Base-by-base conservation (phyloP, 1,140 invertebrate genomes). In the Parapsyche elsis region DNA sequence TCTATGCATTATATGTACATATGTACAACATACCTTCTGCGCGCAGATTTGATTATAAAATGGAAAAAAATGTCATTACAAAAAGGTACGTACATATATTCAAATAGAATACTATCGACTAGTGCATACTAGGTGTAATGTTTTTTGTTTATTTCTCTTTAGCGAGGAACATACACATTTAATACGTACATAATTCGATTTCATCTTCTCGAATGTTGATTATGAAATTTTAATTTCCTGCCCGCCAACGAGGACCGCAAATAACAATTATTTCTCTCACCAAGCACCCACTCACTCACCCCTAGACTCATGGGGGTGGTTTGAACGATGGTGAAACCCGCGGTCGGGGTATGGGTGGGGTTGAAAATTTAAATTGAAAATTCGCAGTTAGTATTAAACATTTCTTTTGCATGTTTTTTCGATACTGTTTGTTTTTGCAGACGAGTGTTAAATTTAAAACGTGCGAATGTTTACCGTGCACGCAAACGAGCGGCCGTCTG, bases 141-240 rank as follows among this genome's bases (percentile, higher is more conserved):
- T 38, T 38, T 38, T 38, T 38, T 4, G 1, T 4, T 38, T 1
- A 7, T 38, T 38, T 38, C 7, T 38, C 49, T 16, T 53, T 16
- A 16, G 12, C 49, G 2, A 16, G 12, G 12, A 53, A 1, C 10
- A 12, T 53, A 53, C 10, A 2, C 12, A 53, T 53, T 53, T 53
- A 14, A 53, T 53, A 14, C 49, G 49, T 16, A 16, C 38, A 71
- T 78, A 77, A 78, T 81, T 81, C 44, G 76, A 81, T 81, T 81
- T 45, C 49, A 71, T 81, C 76, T 75, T 23, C 57, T 53, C 67
- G 26, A 79, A 61, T 67, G 64, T 82, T 71, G 78, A 82, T 80
- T 82, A 82, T 78, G 78, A 80, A 81, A 81, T 81, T 81, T 75
- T 81, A 81, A 82, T 82, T 80, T 80, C 78, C 77, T 78, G 45